Conservation (phyloP, 2,888 invertebrate genomes). For the Spatulosminthurus flaviceps region DNA sequence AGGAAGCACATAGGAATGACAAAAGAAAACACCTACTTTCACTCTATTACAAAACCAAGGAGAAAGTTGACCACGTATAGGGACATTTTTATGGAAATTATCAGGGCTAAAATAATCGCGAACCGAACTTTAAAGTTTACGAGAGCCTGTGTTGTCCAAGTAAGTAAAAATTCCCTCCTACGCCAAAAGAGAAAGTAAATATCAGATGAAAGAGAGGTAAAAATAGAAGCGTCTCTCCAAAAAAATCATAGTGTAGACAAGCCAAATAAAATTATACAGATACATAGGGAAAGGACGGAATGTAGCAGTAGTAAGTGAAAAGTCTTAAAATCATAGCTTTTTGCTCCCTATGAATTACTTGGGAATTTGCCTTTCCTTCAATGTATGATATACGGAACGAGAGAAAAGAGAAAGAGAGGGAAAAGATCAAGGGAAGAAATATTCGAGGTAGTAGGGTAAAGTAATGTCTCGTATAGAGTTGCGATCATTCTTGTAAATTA, state of each 20-base stretch:
- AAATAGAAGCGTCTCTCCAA: too few relatives aligned
- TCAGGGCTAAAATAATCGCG: neutral
- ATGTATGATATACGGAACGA: neutral
- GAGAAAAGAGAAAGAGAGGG: neutral
- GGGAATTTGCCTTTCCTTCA: neutral
- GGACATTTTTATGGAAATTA: neutral
- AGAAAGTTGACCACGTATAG: too few relatives aligned
- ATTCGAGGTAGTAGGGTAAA: neutral
- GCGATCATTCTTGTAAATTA: slow-evolving; percentile 38
- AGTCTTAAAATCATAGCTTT: neutral
- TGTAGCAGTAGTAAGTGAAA: too few relatives aligned
- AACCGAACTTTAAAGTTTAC: neutral
- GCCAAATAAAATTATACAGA: neutral
- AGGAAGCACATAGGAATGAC: too few relatives aligned
- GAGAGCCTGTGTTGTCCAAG: neutral
- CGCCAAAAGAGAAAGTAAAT: neutral
- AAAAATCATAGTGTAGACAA: too few relatives aligned
- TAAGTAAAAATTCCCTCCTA: neutral
- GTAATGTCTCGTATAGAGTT: slow-evolving; percentile 9
- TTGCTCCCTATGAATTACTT: neutral
- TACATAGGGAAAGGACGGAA: neutral
- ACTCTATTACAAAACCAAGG: too few relatives aligned
- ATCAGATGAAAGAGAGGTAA: too few relatives aligned
- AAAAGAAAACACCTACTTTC: too few relatives aligned
- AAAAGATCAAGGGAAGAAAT: neutral